Base-by-base conservation (phyloP, 30 jellyfish, hydroid and myxozoan genomes). In the Cassiopea xamachana region DNA sequence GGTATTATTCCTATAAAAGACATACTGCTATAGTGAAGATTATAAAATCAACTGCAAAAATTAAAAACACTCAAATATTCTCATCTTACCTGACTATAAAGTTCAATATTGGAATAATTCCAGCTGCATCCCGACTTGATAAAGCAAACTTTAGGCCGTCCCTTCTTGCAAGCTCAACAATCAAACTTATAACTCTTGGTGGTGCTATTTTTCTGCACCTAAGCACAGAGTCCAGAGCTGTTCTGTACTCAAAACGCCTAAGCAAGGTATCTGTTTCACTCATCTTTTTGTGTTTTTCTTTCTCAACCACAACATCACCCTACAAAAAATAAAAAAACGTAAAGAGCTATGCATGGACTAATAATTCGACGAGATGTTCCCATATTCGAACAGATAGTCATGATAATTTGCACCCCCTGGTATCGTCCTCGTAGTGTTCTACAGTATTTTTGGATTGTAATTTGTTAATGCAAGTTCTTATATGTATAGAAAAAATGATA, bases 81-180 rank as follows among this genome's bases (percentile, higher is more conserved):
- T 58, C 94, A 72, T n/a, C n/a, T n/a, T 89, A 96, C 99, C 79
- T 85, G 15, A 83, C 82, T 39, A 96, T 9, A 87, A 96, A 96
- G 8, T 62, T 18, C 89, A 96, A 74, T 50, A 96, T 61, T 17
- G 93, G 92, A 46, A 43, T 76, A 15, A 96, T 89, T 19, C 80
- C 92, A 46, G 70, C 64, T 7, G 94, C 98, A 72, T 84, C 90
- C 80, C 97, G 73, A 73, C 77, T 79, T 60, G 95, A 70, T 60
- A 95, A 75, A 16, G 99, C 98, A 27, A 79, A 58, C 69, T 80
- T 73, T 69, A 96, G 86, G 18, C 96, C 98, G 74, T 92, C 92
- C 73, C 99, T 89, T 60, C 99, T 85, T 70, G 98, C 92, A 48
- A 96, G 75, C 64, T 96, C 99, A 7, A 85, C 60, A 48, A 96